A percentile compares a stretch with the other conserved stretches of the same genome.
Evolutionary conservation across 1,140 invertebrate species (phyloP).

Genomic region (Brachionus paranguensis): DNA sequence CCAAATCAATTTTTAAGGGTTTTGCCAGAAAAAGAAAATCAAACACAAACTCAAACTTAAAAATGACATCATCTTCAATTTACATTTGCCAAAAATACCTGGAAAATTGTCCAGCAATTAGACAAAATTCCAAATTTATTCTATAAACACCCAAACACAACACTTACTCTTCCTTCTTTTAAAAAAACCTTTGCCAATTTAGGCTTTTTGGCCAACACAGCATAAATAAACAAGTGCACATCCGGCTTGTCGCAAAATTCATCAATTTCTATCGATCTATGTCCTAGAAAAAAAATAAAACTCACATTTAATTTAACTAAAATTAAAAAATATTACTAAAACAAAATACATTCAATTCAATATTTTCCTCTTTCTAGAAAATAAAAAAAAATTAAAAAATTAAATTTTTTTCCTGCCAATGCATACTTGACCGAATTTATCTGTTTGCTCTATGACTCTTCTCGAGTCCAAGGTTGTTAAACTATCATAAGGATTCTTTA

Average conservation of each 20-base stretch:
- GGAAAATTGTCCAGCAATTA: too few species aligned
- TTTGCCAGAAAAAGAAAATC: too few species aligned
- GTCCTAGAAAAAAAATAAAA: not conserved
- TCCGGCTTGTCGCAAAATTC: not conserved
- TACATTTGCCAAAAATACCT: too few species aligned
- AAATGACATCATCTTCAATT: too few species aligned
- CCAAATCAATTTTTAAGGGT: too few species aligned
- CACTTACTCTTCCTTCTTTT: not conserved
- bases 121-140: too few species aligned
- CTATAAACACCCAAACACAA: too few species aligned
- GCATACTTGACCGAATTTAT: not conserved
- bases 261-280: not conserved
- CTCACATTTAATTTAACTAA: not conserved
- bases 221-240: slow-evolving; percentile 19
- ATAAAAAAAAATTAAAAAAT: not conserved
- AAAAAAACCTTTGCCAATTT: slow-evolving; percentile 5
- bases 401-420: not conserved
- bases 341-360: not conserved
- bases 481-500: not conserved
- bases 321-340: slow-evolving; percentile 16
- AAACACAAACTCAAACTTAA: too few species aligned
- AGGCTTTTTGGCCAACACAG: slow-evolving; percentile 8
- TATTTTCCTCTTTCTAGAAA: not conserved
- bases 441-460: not conserved
- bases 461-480: not conserved